A percentile compares a stretch with the other conserved stretches of the same genome.
Evolutionary conservation across 2,888 invertebrate genomes (phyloP).

Genomic region (Drosophila subsilvestris): DNA sequence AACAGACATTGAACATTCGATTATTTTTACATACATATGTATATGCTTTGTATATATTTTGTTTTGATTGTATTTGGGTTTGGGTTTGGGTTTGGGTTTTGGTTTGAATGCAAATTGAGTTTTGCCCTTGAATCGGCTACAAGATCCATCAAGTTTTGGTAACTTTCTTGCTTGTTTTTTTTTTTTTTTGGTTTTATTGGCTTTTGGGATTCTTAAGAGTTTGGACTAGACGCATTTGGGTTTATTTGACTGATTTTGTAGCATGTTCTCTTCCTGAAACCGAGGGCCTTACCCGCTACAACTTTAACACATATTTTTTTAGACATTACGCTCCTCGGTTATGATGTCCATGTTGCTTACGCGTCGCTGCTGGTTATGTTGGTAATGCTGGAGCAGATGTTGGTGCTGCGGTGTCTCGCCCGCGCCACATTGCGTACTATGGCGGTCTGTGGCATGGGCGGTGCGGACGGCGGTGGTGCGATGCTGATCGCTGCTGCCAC

Average conservation of each 20-base stretch:
- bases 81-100: not conserved
- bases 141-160: too few species aligned
- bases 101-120: too few species aligned
- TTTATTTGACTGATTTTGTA: too few species aligned
- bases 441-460: conserved; percentile 16
- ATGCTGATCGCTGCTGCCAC: conserved; percentile 70
- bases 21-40: not conserved
- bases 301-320: not conserved
- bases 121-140: too few species aligned
- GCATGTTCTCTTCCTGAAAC: conserved; percentile 1
- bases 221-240: too few species aligned
- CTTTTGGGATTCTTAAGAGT: too few species aligned
- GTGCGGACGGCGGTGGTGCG: conserved; percentile 48
- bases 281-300: not conserved
- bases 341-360: conserved; percentile 76
- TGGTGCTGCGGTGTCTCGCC: conserved; percentile 42
- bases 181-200: too few species aligned
- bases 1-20: not conserved
- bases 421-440: not conserved
- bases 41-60: not conserved
- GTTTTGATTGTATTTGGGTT: not conserved
- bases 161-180: too few species aligned
- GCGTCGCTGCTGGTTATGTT: conserved; percentile 58
- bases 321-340: conserved; percentile 68
- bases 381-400: conserved; percentile 18